A percentile compares a stretch with the other conserved stretches of the same genome.
Evolutionary conservation across 2,113 vertebrate species (phyloP).

Genomic region (Ursus arctos): DNA sequence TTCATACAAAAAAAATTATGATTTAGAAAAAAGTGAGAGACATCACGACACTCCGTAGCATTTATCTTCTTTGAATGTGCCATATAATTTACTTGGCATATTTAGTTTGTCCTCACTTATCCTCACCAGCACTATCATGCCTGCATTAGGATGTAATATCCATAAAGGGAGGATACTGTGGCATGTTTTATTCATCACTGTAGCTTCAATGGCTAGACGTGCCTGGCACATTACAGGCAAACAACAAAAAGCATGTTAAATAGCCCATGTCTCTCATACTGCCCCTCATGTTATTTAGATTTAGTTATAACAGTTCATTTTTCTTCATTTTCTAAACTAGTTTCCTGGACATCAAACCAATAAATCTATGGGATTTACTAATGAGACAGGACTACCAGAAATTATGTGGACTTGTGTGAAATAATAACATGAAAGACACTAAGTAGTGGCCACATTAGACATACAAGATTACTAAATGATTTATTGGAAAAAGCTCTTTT

Average conservation of each 20-base stretch:
- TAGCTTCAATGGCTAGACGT: background rate
- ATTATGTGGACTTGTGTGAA: background rate
- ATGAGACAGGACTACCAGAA: background rate
- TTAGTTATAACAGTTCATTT: background rate
- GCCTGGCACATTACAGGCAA: background rate
- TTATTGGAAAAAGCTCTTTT: background rate
- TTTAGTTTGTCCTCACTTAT: background rate
- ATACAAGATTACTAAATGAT: background rate
- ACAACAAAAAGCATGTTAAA: background rate
- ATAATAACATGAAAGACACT: background rate
- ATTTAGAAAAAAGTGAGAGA: no score
- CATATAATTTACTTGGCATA: background rate
- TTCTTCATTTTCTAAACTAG: background rate
- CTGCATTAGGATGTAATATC: background rate
- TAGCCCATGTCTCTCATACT: background rate
- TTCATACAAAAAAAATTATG: background rate
- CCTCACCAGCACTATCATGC: background rate
- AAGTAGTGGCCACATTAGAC: background rate
- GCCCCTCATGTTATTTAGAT: background rate
- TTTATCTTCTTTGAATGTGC: background rate
- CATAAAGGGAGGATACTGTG: background rate
- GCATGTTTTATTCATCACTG: background rate
- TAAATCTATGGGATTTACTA: background rate
- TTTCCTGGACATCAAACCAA: background rate
- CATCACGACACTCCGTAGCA: fast-evolving